Conservation (phyloP, 2,888 invertebrate genomes). For the Abrostola tripartita region DNA sequence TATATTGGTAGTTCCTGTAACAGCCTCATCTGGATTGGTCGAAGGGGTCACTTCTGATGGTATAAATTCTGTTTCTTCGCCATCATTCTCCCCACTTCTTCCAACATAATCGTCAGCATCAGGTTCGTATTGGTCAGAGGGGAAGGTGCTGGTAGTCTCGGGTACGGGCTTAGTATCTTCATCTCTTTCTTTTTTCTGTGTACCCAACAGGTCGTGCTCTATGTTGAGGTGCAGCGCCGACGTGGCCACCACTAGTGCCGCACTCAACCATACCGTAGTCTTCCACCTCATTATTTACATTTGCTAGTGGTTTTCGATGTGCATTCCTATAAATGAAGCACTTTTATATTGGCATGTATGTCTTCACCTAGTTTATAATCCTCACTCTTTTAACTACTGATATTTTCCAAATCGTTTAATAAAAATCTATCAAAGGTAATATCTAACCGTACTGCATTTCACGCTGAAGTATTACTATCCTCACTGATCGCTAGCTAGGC, state of each 20-base stretch:
- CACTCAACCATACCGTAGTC: slow-evolving; percentile 46
- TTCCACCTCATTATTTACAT: slow-evolving; percentile 61
- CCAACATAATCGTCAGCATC: background rate
- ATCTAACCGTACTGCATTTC: background rate
- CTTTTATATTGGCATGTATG: background rate
- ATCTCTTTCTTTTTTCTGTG: too few species aligned
- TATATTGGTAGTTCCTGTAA: too few species aligned
- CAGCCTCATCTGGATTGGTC: background rate
- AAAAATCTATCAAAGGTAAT: too few species aligned
- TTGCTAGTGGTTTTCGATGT: slow-evolving; percentile 19
- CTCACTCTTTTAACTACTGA: too few species aligned
- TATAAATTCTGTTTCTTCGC: background rate
- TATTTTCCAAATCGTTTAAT: too few species aligned
- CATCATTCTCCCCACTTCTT: background rate
- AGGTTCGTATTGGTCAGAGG: background rate
- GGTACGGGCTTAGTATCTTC: background rate
- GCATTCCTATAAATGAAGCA: slow-evolving; percentile 35
- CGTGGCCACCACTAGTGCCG: slow-evolving; percentile 36
- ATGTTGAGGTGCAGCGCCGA: slow-evolving; percentile 31
- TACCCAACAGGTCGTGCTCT: slow-evolving; percentile 1
- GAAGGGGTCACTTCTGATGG: slow-evolving; percentile 3
- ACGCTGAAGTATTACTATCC: slow-evolving; percentile 9
- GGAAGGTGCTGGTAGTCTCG: background rate
- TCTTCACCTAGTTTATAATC: background rate
- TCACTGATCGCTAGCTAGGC: slow-evolving; percentile 6